These are phyloP conservation scores for Leuciscus idus DNA, from an alignment of 2,113 vertebrate genomes.

Conservation along the genomic window DNA sequence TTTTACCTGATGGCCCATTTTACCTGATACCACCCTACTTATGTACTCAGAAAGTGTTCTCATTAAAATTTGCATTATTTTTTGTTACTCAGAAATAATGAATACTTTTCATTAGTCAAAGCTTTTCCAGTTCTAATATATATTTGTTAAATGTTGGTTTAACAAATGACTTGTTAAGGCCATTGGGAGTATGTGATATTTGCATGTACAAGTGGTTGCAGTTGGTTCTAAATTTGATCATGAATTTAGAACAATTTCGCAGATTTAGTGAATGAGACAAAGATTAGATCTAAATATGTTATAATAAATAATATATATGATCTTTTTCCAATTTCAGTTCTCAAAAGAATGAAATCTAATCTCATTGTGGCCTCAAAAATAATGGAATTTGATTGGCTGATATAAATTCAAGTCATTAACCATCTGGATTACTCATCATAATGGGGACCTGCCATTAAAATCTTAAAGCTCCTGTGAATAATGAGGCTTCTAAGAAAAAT, in stretches of 20 bases:
- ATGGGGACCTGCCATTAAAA: neutral
- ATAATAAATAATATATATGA: neutral
- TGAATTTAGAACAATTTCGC: neutral
- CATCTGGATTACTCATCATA: neutral
- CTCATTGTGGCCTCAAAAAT: neutral
- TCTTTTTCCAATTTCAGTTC: neutral
- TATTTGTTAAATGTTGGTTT: too few species aligned
- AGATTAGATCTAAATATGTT: neutral
- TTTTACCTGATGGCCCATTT: too few species aligned
- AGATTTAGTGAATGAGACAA: neutral
- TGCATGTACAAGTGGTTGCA: neutral
- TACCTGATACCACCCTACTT: too few species aligned
- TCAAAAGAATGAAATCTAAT: neutral
- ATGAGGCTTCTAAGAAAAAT: constrained; percentile 22
- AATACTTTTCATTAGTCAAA: too few species aligned
- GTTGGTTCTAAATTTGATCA: neutral
- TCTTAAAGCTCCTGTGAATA: constrained; percentile 15
- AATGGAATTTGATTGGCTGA: constrained; percentile 1
- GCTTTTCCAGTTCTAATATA: too few species aligned
- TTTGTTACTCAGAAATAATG: neutral
- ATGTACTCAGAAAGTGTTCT: neutral
- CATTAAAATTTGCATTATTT: neutral
- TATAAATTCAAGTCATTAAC: neutral
- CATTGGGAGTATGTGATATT: neutral
- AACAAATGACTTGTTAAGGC: neutral